Percentiles rank a stretch among this genome's conserved stretches.
phyloP scores from a whole-genome alignment of 2,797 vertebrate species.

The Enteromius fasciolatus region DNA sequence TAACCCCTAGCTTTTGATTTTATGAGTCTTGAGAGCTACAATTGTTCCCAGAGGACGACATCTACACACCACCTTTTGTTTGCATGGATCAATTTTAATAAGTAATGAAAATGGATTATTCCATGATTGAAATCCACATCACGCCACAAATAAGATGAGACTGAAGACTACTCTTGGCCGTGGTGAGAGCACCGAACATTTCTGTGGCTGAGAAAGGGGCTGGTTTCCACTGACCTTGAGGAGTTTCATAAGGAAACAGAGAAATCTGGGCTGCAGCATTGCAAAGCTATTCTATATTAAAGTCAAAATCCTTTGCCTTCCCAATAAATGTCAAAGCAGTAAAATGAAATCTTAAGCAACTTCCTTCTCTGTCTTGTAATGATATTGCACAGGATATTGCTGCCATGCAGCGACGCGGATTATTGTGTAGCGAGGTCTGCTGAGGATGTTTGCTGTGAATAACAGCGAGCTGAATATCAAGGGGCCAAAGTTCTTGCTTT shows the following conservation, averaged over 20 bases:
- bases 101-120: constrained; percentile 60
- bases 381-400: constrained; percentile 43
- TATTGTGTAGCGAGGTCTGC: constrained; percentile 22
- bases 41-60: constrained; percentile 29
- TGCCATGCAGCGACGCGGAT: constrained; percentile 27
- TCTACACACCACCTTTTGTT: constrained; percentile 43
- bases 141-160: constrained; percentile 33
- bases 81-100: constrained; percentile 47
- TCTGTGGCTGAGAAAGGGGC: constrained; percentile 25
- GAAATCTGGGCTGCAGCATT: constrained; percentile 43
- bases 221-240: constrained; percentile 50
- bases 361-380: constrained; percentile 23
- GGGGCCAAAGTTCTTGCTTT: constrained; percentile 32
- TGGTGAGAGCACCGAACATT: constrained; percentile 35
- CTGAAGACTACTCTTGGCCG: constrained; percentile 13
- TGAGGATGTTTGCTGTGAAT: constrained; percentile 18
- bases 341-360: constrained; percentile 40
- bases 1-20: constrained; percentile 38
- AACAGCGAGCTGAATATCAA: constrained; percentile 32
- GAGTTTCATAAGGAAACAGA: constrained; percentile 39
- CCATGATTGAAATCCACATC: constrained; percentile 46
- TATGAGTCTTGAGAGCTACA: constrained; percentile 34
- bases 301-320: constrained; percentile 32
- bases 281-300: constrained; percentile 50
- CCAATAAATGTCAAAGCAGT: constrained; percentile 41